Base-by-base conservation (phyloP, 2,797 vertebrate genomes). In the Epinephelus awoara region DNA sequence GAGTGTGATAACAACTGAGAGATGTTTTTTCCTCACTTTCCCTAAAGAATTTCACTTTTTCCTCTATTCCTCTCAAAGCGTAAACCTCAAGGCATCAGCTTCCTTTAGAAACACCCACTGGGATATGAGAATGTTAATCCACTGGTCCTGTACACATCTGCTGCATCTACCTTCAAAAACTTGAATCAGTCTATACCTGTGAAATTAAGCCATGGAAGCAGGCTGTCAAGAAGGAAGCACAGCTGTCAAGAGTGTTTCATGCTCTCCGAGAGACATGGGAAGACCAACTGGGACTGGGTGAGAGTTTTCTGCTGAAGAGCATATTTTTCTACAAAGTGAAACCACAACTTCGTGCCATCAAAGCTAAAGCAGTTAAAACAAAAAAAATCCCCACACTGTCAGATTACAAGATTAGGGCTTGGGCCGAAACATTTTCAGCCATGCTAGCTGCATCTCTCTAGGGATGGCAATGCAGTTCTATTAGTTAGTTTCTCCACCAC, bases 121-220 rank as follows among this genome's bases (percentile, higher is more conserved):
- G 75, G 79, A 88, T 38, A 59, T 4, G 23, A 63, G 52, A 65
- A 70, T 72, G 72, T 69, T 86, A 79, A 77, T 75, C 58, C 72
- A 59, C 1, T 5, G 6, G 61, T 71, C 62, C 23, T 59, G 62
- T 54, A 42, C 79, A 83, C 83, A 84, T 83, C 77, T 87, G 77
- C 82, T 74, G 52, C 67, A 75, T 65, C 80, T 58, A 56, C 23
- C 66, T 70, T 83, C 49, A 77, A 69, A 77, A 68, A 57, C 70
- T 59, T 42, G 0, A 70, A 66, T 68, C 66, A 38, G 57, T 80
- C 40, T 54, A 27, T 46, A 38, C 14, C 52, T 27, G 14, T 79
- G 46, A 84, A 78, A 82, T 77, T 57, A 75, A 75, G 65, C 71
- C 64, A 29, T 67, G 66, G 61, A 83, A 76, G 73, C 59, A 57